Base-by-base conservation (phyloP, 2,888 invertebrate species). In the Philereme vetulata region DNA sequence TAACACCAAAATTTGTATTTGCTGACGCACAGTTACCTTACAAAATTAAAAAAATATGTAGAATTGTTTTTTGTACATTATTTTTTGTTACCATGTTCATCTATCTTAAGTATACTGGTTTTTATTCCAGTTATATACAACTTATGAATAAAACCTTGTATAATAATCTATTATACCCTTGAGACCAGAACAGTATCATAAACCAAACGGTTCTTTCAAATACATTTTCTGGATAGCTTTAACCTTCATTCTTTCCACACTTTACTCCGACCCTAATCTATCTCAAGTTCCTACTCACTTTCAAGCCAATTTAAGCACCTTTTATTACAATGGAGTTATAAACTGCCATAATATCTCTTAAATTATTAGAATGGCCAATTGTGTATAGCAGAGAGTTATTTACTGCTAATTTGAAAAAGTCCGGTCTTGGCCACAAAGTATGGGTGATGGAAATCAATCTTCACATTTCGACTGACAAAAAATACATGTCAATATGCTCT, bases 301-400 rank as follows among this genome's bases (percentile, higher is more conserved):
- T 45, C 32, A 43, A 46, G 48, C 55, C 51, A 45, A 56, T 62
- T 57, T 34, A 49, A 67, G 63, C 55, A 40, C 52, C 51, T 49
- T 55, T 54, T 55, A 38, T 57, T 56, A 51, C 60, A 50, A 58
- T 45, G 32, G 52, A 42, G 10, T 61, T 62, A 61, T 68, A 66
- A 65, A 63, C 60, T 55, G 57, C 51, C 48, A 51, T 58, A 52
- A 51, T 42, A 47, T 9, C 55, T 54, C 62, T 66, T 64, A 59
- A 67, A 67, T 67, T 54, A 58, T 63, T 62, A 60, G 56, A 73
- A 68, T 48, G 47, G 65, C 44, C 66, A 67, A 66, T 68, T 68
- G 5, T 40, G 48, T 21, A 21, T 21, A 48, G 32, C 4, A n/a
- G 6, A 40, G 47, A n/a, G 40, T 8, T 40, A 11, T 48, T 43